Conservation (phyloP, 2,797 vertebrate genomes). For the Kryptopterus vitreolus region DNA sequence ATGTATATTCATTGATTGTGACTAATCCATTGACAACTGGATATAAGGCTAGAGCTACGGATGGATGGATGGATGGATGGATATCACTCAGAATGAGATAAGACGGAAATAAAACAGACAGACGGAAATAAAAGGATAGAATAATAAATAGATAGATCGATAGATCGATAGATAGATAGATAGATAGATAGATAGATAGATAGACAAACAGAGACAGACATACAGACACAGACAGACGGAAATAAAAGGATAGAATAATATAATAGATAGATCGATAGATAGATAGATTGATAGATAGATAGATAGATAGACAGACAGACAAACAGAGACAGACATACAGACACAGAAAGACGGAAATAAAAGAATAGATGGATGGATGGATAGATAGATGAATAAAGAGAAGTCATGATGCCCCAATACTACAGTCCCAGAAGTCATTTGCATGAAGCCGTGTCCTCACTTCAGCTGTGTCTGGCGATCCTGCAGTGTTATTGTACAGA, state of each 20-base stretch:
- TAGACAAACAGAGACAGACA: no score
- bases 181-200: neutral
- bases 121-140: neutral
- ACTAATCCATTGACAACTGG: neutral
- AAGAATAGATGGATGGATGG: neutral
- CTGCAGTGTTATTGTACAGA: constrained; percentile 14
- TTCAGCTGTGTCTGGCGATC: neutral
- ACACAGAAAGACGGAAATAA: no score
- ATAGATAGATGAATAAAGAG: neutral
- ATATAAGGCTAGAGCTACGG: neutral
- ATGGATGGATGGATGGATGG: neutral
- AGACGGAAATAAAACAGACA: no score
- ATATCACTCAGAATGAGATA: no score
- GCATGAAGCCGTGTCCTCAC: neutral
- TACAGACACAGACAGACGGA: no score
- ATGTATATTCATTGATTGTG: no score
- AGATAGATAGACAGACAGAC: no score
- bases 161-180: neutral
- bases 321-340: no score
- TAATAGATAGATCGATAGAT: no score
- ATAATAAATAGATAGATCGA: neutral
- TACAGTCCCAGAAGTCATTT: neutral
- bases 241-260: no score
- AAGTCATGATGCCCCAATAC: neutral
- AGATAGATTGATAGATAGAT: no score